Base-by-base conservation (phyloP, 2,113 vertebrate genomes). In the Dromas ardeola region DNA sequence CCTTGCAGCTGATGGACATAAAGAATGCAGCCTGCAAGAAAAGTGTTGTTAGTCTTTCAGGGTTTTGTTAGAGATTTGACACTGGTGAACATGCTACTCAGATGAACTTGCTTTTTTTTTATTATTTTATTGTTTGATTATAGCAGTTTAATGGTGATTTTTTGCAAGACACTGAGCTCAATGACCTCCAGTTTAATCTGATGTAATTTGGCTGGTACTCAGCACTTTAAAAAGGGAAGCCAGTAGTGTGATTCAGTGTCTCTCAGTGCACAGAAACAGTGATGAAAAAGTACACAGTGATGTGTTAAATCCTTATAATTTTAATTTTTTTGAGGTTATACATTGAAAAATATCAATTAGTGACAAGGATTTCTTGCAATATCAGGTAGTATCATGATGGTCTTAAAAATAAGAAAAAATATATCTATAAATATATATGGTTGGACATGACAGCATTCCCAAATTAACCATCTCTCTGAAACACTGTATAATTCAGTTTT, bases 401-500 rank as follows among this genome's bases (percentile, higher is more conserved):
- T 97, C 96, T 97, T 98, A 97, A 97, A 95, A 86, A 47, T n/a
- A 70, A 86, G 69, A 83, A 88, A 76, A 95, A 61, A 17, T 25
- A 83, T 88, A 93, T 94, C 27, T 95, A 84, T 81, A 94, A 88
- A 72, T 95, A 81, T 95, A 86, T 95, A 30, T 96, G 86, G 72
- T 92, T 91, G 73, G 66, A 96, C 63, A 49, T 86, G 70, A 97
- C 76, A 96, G 52, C 89, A 95, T 97, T 96, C 94, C 96, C 93
- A 91, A 92, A 87, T 95, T 88, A 97, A 88, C 67, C 53, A 63
- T 90, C 47, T 92, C 69, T 94, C 38, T 87, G 88, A 96, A 95
- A 97, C 97, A 98, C 96, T 98, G 96, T 97, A 97, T 94, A 80
- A 96, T 94, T 95, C 93, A 89, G 12, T 82, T 97, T 93, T 97